phyloP scores from a whole-genome alignment of 2,888 invertebrate genomes.

The Lithophane semibrunnea region DNA sequence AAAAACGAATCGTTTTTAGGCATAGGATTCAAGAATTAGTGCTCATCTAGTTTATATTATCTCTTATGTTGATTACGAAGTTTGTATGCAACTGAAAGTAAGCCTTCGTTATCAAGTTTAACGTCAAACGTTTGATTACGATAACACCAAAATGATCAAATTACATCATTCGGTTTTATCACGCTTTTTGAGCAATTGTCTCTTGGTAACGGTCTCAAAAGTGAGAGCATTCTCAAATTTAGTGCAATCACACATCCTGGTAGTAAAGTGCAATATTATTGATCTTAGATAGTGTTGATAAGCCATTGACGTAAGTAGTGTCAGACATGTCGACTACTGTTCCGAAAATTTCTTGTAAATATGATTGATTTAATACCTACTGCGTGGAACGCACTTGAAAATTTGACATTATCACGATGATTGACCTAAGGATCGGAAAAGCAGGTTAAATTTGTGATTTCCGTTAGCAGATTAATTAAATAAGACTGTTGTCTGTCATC shows the following conservation, averaged over 20 bases:
- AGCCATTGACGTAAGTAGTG: conserved; percentile 55
- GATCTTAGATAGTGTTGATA: conserved; percentile 56
- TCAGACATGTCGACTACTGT: conserved; percentile 56
- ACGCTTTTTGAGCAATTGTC: conserved; percentile 44
- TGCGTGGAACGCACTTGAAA: conserved; percentile 22
- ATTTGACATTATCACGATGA: conserved; percentile 18
- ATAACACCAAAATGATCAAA: conserved; percentile 48
- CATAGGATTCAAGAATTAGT: background rate
- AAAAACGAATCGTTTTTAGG: background rate
- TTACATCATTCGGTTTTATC: conserved; percentile 58
- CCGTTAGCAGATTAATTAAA: conserved; percentile 3
- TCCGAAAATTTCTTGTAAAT: conserved; percentile 12
- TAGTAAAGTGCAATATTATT: conserved; percentile 50
- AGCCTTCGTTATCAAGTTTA: conserved; percentile 39
- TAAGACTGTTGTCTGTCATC: background rate
- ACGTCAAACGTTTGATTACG: conserved; percentile 56
- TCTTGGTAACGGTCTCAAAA: conserved; percentile 35
- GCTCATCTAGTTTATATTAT: background rate
- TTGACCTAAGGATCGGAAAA: conserved; percentile 1
- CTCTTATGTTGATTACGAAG: background rate
- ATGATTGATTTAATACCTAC: conserved; percentile 53
- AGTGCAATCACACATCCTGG: conserved; percentile 55
- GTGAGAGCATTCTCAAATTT: conserved; percentile 47
- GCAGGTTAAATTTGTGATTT: conserved; percentile 31
- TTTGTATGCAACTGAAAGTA: conserved; percentile 28